These are phyloP conservation scores for Megaceryle torquata DNA, from an alignment of 2,113 vertebrate species.

Conservation along the genomic window DNA sequence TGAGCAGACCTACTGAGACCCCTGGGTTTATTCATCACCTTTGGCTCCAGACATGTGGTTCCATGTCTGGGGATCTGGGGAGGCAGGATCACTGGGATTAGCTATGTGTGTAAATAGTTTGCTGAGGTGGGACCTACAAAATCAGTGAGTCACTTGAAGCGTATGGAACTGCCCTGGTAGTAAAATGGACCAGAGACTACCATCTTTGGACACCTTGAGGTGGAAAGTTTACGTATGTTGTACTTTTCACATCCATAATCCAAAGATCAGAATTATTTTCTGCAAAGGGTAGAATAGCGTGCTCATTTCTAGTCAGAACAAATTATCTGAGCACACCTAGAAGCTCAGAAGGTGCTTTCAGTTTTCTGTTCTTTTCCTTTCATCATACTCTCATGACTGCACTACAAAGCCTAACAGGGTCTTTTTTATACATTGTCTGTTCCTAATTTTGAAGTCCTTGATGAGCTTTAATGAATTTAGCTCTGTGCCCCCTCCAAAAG, in stretches of 20 bases:
- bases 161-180: not conserved
- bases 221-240: not conserved
- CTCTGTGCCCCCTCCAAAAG: not conserved
- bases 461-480: not conserved
- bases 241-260: not conserved
- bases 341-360: not conserved
- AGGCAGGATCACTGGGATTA: not conserved
- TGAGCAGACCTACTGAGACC: not conserved
- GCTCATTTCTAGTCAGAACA: not conserved
- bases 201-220: not conserved
- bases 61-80: not conserved
- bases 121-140: not conserved
- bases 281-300: not conserved
- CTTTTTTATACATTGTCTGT: not conserved
- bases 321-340: not conserved
- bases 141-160: not conserved
- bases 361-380: not conserved
- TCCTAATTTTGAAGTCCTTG: not conserved
- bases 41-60: not conserved
- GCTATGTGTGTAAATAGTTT: not conserved
- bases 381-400: not conserved
- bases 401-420: not conserved
- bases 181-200: not conserved
- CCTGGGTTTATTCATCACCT: not conserved
- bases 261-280: rapidly evolving